These are phyloP conservation scores for Pionites leucogaster DNA, from an alignment of 2,113 vertebrate genomes.

Conservation along the genomic window DNA sequence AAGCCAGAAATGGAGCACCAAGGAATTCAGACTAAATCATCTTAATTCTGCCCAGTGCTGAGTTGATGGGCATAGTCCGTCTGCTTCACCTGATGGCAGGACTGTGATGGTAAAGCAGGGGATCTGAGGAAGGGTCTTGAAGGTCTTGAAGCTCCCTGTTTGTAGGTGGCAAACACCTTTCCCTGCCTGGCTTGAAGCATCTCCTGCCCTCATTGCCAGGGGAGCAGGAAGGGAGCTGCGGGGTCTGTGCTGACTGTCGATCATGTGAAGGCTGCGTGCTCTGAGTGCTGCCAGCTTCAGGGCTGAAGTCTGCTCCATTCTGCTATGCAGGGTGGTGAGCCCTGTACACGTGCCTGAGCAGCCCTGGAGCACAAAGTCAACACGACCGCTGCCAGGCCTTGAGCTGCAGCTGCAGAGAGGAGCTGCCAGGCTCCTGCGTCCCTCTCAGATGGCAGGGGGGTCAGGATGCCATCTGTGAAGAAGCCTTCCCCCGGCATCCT, in stretches of 20 bases:
- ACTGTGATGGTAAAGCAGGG: not conserved
- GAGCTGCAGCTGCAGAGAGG: not conserved
- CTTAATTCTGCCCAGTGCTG: not conserved
- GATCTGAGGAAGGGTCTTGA: not conserved
- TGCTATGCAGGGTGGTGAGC: not conserved
- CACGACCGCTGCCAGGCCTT: not conserved
- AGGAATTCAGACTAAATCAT: not conserved
- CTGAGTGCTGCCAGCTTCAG: not conserved
- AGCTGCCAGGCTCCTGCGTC: fast-evolving
- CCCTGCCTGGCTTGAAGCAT: not conserved
- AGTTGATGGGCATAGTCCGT: not conserved
- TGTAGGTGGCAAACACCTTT: not conserved
- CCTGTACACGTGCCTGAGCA: not conserved
- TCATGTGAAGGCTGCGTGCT: not conserved
- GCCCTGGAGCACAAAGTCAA: not conserved
- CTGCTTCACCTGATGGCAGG: not conserved
- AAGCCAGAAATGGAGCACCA: not conserved
- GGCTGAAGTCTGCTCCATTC: not conserved
- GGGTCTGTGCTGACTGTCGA: not conserved
- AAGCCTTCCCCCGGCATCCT: not conserved
- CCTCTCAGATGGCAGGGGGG: not conserved
- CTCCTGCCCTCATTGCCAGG: not conserved
- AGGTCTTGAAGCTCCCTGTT: not conserved
- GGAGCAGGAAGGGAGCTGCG: not conserved
- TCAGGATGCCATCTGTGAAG: not conserved